Base-by-base conservation (phyloP, 2,797 vertebrate genomes). In the Brotula barbata region DNA sequence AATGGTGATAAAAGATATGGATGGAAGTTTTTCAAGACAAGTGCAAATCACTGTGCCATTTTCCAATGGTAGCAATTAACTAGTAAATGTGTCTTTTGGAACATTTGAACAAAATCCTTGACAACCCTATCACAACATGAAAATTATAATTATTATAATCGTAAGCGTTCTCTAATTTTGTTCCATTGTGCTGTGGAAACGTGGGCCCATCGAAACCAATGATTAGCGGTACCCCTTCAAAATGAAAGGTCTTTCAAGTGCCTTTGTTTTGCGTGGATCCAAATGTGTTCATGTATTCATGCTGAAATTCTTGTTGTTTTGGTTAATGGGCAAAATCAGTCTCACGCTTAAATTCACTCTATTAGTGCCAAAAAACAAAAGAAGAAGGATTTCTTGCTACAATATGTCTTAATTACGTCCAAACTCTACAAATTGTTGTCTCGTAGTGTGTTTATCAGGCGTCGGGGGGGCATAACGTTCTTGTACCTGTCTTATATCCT, bases 181-280 rank as follows among this genome's bases (percentile, higher is more conserved):
- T n/a, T n/a, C n/a, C n/a, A n/a, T n/a, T n/a, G n/a, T n/a, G n/a
- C n/a, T n/a, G n/a, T n/a, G n/a, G n/a, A n/a, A n/a, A n/a, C n/a
- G n/a, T n/a, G n/a, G n/a, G 25, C 8, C 25, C 25, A 28, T 28
- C 25, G 8, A 28, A 28, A 8, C 4, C 25, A 28, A 28, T 8
- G 25, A 28, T 28, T n/a, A n/a, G n/a, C n/a, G n/a, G n/a, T n/a
- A n/a, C n/a, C n/a, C n/a, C n/a, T n/a, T 61, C 8, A 41, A 53
- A 23, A 17, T n/a, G n/a, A n/a, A n/a, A n/a, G n/a, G n/a, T n/a
- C 17, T 31, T 58, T 64, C 1, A 73, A 80, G 77, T 80, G 79
- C 21, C 54, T 67, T 80, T 80, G 28, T 50, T 69, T 64, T 42
- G 65, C 53, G 17, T 51, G 54, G 48, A n/a, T 47, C 21, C 22